These are phyloP conservation scores for Ictidomys tridecemlineatus DNA, from an alignment of 2,113 vertebrate genomes.

Conservation along the genomic window DNA sequence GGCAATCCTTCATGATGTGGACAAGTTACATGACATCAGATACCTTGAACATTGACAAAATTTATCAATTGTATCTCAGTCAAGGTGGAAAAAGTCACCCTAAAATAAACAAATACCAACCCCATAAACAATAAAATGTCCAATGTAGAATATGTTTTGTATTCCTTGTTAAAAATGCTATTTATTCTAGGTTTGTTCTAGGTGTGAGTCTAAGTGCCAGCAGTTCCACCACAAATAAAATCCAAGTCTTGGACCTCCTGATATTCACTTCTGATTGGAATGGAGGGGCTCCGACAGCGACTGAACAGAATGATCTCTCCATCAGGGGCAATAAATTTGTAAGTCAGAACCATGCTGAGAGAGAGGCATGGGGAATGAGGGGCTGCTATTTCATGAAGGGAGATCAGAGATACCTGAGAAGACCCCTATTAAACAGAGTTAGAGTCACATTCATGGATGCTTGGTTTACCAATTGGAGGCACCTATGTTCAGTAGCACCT, in stretches of 20 bases:
- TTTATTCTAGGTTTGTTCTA: neutral
- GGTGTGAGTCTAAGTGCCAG: neutral
- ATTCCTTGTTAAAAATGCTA: neutral
- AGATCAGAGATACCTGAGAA: neutral
- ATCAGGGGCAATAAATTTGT: neutral
- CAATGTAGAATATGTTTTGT: neutral
- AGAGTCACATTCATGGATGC: neutral
- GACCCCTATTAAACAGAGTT: neutral
- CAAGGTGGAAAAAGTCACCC: neutral
- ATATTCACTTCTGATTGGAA: neutral
- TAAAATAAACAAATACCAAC: neutral
- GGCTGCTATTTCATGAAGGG: neutral
- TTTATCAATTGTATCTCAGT: neutral
- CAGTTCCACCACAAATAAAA: neutral
- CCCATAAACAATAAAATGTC: neutral
- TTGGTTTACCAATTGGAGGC: neutral
- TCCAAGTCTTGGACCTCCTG: neutral
- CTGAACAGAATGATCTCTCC: neutral
- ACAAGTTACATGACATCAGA: neutral
- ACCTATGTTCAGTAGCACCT: neutral
- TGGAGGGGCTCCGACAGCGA: neutral
- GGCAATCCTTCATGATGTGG: neutral
- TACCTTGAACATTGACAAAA: neutral
- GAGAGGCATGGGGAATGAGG: neutral
- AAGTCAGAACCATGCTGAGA: neutral